Evolutionary conservation across 2,888 invertebrate species (phyloP).

Genomic region (Perdita meconis): DNA sequence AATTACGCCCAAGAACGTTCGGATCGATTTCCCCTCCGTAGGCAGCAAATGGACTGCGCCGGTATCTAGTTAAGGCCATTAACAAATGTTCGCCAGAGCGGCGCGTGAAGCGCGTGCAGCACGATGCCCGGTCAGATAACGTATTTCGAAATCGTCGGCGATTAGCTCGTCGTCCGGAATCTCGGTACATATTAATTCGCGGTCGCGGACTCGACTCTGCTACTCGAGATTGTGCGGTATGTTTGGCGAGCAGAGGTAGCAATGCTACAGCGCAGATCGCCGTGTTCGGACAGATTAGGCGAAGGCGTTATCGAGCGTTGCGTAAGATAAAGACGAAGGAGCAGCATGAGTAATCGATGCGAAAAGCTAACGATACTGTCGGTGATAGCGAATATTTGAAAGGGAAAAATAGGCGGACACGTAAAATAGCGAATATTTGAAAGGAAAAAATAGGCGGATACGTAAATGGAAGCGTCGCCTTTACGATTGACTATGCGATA

Average conservation of each 20-base stretch:
- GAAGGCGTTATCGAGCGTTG: neutral
- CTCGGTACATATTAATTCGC: conserved; percentile 35
- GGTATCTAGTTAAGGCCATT: conserved; percentile 54
- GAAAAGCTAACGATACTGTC: neutral
- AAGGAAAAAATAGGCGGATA: no score
- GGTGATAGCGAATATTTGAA: neutral
- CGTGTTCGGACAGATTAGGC: conserved; percentile 2
- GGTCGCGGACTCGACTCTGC: neutral
- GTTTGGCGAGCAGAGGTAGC: conserved; percentile 14
- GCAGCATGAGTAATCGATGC: neutral
- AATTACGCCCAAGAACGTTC: conserved; percentile 37
- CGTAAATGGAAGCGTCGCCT: no score
- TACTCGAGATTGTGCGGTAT: neutral
- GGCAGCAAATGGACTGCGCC: conserved; percentile 33
- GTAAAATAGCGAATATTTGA: no score
- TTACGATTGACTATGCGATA: no score
- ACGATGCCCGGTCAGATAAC: conserved; percentile 40
- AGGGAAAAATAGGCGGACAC: no score
- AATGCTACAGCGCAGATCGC: neutral
- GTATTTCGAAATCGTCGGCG: conserved; percentile 5
- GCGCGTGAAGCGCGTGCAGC: conserved; percentile 27
- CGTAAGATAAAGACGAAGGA: neutral
- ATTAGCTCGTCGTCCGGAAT: conserved; percentile 24
- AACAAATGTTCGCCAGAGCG: conserved; percentile 27
- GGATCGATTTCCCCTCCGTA: conserved; percentile 26